Percentiles rank a stretch among this genome's conserved stretches.
Evolutionary conservation across 2,888 invertebrate genomes (phyloP).

Genomic region (Plebejus argus): DNA sequence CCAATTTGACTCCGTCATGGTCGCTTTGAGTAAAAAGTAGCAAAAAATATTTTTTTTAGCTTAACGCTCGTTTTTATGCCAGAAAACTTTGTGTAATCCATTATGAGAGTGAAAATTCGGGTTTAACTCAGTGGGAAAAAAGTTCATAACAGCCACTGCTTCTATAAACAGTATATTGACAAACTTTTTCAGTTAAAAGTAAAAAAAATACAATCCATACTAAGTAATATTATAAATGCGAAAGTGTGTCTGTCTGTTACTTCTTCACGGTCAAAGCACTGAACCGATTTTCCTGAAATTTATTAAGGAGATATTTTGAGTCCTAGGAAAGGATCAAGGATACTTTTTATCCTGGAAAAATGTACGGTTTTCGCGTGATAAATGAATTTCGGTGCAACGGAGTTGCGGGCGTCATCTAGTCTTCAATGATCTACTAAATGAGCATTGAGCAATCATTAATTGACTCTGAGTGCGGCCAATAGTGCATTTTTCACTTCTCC

Average conservation of each 20-base stretch:
- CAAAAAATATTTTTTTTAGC: not conserved
- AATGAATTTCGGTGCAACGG: too few relatives aligned
- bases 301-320: too few relatives aligned
- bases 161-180: not conserved
- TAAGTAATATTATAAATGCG: too few relatives aligned
- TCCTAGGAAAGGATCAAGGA: too few relatives aligned
- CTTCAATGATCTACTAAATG: too few relatives aligned
- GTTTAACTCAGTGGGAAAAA: not conserved
- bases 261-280: too few relatives aligned
- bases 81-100: slow-evolving; percentile 5
- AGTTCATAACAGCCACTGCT: not conserved
- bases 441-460: not conserved
- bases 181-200: not conserved
- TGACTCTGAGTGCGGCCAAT: not conserved
- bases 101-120: slow-evolving; percentile 11
- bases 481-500: not conserved
- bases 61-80: not conserved
- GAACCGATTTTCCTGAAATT: too few relatives aligned
- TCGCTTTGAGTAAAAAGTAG: not conserved
- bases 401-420: not conserved
- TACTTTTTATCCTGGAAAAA: too few relatives aligned
- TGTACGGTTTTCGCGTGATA: too few relatives aligned
- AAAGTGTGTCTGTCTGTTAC: too few relatives aligned
- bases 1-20: too few relatives aligned
- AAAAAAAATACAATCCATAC: not conserved